Evolutionary conservation across 2,113 vertebrate species (phyloP).

Genomic region (Tyto alba): DNA sequence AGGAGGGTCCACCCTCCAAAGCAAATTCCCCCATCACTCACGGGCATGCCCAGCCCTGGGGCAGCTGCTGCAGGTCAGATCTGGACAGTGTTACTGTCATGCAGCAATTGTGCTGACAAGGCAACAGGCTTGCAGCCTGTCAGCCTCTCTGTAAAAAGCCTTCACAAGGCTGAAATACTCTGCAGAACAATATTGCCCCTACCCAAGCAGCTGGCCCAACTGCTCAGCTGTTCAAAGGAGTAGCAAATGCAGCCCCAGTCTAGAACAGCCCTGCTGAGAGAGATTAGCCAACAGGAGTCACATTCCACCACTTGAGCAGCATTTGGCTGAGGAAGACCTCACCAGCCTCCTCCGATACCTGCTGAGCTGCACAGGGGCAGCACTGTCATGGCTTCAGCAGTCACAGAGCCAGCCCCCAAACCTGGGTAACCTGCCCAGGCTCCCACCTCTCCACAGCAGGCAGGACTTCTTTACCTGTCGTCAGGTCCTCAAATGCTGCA

Average conservation of each 20-base stretch:
- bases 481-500: neutral
- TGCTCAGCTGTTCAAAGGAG: neutral
- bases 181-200: neutral
- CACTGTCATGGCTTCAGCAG: neutral
- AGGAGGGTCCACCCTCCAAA: neutral
- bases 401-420: too few species aligned
- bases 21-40: neutral
- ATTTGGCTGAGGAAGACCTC: neutral
- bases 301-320: neutral
- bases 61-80: neutral
- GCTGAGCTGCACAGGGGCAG: neutral
- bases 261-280: neutral
- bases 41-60: rapidly evolving
- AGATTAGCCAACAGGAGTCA: neutral
- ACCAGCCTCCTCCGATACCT: neutral
- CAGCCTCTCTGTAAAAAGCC: neutral
- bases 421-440: neutral
- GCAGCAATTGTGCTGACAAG: neutral
- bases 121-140: neutral
- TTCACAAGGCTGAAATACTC: neutral
- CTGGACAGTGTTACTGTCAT: rapidly evolving
- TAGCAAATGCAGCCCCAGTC: neutral
- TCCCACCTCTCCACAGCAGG: neutral
- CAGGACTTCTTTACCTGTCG: neutral
- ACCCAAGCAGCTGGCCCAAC: neutral